Evolutionary conservation across 23 tunicate species (phyloP), one percentile per base, ranked within the genome.

Genomic region (Botrylloides violaceus): DNA sequence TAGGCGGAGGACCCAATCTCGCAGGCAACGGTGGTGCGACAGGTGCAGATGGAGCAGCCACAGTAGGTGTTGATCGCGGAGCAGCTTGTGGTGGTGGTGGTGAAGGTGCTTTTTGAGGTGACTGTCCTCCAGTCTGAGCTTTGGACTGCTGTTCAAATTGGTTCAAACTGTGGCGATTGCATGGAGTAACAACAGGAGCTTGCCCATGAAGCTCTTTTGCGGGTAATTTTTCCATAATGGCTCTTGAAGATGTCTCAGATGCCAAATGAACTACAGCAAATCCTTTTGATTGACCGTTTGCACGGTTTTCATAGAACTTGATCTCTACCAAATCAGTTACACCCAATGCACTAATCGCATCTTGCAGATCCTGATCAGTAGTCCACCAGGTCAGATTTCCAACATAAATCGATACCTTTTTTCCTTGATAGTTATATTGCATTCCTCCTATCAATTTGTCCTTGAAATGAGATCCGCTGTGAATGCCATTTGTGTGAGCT

Each of bases 381-480:
- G 97, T 90, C 97, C 97, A 90, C 95, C 98, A 93, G 19, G 94
- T 85, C 62, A 93, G 61, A 66, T 93, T 93, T 59, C 98, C 98
- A 36, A 93, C 83, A 66, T 93, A 93, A 38, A 93, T 86, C 29
- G 98, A 86, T 20, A 86, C 88, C 81, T 85, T 93, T 59, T 90
- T 90, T 9, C 97, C 97, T 57, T 83, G 90, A 36, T 90, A 90
- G 66, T 90, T 90, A 47, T 78, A 90, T 50, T 90, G 84, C 79
- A 90, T 57, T 12, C 37, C 28, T 7, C 74, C 74, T 6, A 12
- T 19, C 12, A 43, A 35, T 36, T 68, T 68, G 37, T 39, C 56
- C n/a, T 37, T 68, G 21, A 27, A 25, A 0, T 37, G 56, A 32
- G 43, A 36, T 1, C 26, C 28, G 56, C 74, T 43, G 58, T 68